Evolutionary conservation across 1,140 invertebrate genomes (phyloP).

Genomic region (Nasonia giraulti): DNA sequence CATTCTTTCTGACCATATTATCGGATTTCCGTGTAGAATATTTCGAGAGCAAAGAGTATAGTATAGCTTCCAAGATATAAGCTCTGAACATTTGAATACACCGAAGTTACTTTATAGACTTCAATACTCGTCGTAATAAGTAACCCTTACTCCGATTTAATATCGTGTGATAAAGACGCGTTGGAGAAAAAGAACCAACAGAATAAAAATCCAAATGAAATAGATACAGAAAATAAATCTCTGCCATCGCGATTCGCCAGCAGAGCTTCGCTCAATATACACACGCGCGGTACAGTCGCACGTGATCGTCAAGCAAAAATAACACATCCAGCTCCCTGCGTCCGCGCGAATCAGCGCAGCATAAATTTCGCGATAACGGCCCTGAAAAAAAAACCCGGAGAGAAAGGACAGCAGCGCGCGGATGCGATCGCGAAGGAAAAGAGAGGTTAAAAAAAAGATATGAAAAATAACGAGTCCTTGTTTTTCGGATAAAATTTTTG

Average conservation of each 20-base stretch:
- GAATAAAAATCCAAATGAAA: not conserved
- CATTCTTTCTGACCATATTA: too few relatives aligned
- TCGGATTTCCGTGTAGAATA: too few relatives aligned
- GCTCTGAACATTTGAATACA: not conserved
- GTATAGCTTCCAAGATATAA: not conserved
- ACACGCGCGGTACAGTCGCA: not conserved
- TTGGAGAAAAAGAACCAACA: not conserved
- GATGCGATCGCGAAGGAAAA: conserved; percentile 11
- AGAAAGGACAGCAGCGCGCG: not conserved
- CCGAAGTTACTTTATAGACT: too few relatives aligned
- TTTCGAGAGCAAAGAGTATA: too few relatives aligned
- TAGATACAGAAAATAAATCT: not conserved
- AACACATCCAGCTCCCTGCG: not conserved
- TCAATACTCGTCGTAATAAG: not conserved
- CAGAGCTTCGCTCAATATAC: not conserved
- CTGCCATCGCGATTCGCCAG: not conserved
- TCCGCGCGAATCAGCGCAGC: conserved; percentile 21
- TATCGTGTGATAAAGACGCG: conserved; percentile 6
- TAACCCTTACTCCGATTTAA: conserved; percentile 36
- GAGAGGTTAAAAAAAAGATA: not conserved
- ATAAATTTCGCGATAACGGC: conserved; percentile 47
- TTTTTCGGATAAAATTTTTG: too few relatives aligned
- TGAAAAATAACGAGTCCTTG: not conserved
- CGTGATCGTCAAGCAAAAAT: conserved; percentile 38
- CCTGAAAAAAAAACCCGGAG: not conserved